Evolutionary conservation across 2,797 vertebrate species (phyloP), one percentile per base, ranked within the genome.

Genomic region (Thripadectes ignobilis): DNA sequence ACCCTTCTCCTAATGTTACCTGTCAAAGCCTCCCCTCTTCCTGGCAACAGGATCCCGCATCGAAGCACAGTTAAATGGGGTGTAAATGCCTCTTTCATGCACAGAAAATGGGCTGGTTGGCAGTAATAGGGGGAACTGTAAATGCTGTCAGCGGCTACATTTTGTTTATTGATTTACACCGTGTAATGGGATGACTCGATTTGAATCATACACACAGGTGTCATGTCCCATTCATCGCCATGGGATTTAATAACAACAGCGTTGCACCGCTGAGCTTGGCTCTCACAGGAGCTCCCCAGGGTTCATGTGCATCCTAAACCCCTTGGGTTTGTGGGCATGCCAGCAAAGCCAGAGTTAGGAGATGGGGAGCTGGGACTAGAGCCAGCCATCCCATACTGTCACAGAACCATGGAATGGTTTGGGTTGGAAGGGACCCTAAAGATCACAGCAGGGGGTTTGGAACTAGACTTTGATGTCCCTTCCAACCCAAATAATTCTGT

Each of bases 1-100:
- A 92, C 63, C 55, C 85, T 89, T 95, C 79, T 75, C 89, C 91
- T 95, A 95, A 92, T 79, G 66, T 87, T 89, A 93, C 93, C 89
- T 89, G 95, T 94, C 95, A 96, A 94, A 94, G 73, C 89, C 79
- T 92, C 76, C 58, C 21, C 85, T 92, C 87, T 88, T 73, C 54
- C 74, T 1, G 0, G 54, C 87, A 95, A 81, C 66, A 71, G 82
- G 87, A 96, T 95, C 95, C 95, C 24, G 38, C 93, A 89, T 92
- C 95, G 91, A 88, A 96, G 92, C 89, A 10, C 94, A 79, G 95
- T 66, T 96, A 96, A 97, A 95, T 94, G 93, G 83, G 89, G 83
- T 81, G 66, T 88, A 80, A 93, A 92, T 69, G 82, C 65, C 63
- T 95, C 93, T 74, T 86, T 94, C 85, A 57, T 29, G 58, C 71